Evolutionary conservation across 2,888 invertebrate genomes (phyloP), one percentile per base, ranked within the genome.

Genomic region (Scrobipalpa atriplicella): DNA sequence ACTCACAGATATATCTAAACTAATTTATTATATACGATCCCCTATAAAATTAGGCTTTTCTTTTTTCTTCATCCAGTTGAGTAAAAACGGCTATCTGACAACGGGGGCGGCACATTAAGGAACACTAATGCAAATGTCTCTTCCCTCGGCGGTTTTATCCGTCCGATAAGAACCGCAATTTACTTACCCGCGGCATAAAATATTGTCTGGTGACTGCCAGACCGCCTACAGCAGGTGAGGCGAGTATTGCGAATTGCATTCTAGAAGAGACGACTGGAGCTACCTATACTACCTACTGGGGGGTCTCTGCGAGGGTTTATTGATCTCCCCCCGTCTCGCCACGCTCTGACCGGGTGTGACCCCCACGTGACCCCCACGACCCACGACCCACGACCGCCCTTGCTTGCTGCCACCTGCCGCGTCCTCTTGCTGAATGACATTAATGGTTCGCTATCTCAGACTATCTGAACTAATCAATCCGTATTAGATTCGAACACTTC

Each of bases 311-410:
- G 78, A 82, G 76, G 76, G 75, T 75, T 78, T 89, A 90, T 91
- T 86, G 90, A 92, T 92, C 89, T 76, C 75, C 73, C 72, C 78
- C 79, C 82, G 90, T 88, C 90, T 89, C 90, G 92, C 77, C 91
- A 84, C 78, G 77, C 81, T 80, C 73, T 92, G 92, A 92, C 92
- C 92, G 87, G 84, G 80, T 85, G 75, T 92, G 88, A 93, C 89
- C 92, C 86, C 81, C 75, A 68, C 79, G 73, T 29, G 29, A 29
- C 29, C 29, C 29, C 29, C 29, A 29, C 29, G 73, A 75, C 77
- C 82, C n/a, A n/a, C n/a, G n/a, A n/a, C 86, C 81, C 75, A 68
- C 79, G 73, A 75, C 77, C 82, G 82, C 81, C 83, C 83, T 83
- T 83, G 81, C 83, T 83, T 83, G 81, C 78, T 64, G 66, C 68